These are phyloP conservation scores for Scolopax bukidnonensis DNA, from an alignment of 2,797 vertebrate genomes.

Conservation along the genomic window DNA sequence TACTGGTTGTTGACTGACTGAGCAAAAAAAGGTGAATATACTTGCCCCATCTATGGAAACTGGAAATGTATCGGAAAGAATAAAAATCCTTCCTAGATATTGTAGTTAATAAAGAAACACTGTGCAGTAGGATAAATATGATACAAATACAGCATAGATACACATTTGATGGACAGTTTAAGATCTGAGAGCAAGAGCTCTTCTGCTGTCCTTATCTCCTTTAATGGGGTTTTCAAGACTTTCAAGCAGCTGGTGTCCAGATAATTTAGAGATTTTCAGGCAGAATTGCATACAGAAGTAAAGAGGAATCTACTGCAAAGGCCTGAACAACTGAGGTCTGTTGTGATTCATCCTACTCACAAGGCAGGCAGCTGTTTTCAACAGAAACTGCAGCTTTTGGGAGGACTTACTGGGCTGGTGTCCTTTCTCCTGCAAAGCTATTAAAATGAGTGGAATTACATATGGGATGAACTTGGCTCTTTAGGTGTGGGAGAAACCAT, in stretches of 20 bases:
- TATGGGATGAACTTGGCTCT: slow-evolving; percentile 46
- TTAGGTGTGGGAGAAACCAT: slow-evolving; percentile 53
- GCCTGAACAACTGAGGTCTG: neutral
- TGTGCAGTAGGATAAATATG: neutral
- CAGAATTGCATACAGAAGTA: slow-evolving; percentile 4
- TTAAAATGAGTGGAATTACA: slow-evolving; percentile 30
- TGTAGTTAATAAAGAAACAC: neutral
- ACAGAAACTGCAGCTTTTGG: neutral
- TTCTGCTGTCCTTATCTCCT: neutral
- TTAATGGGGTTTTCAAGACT: neutral
- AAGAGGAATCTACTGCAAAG: slow-evolving; percentile 6
- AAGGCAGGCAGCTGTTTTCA: slow-evolving; percentile 49
- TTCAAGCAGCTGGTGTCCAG: slow-evolving; percentile 50
- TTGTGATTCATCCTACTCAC: neutral
- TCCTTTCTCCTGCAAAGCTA: neutral
- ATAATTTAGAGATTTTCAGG: slow-evolving; percentile 9
- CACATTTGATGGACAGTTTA: neutral
- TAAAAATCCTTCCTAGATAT: neutral
- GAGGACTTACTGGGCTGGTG: neutral
- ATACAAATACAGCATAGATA: neutral
- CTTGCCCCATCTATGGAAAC: neutral
- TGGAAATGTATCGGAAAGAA: neutral
- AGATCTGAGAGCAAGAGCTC: neutral
- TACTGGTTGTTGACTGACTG: neutral
- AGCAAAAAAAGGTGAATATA: neutral